phyloP scores from a whole-genome alignment of 2,888 invertebrate species.

The Metacarcinus magister region DNA sequence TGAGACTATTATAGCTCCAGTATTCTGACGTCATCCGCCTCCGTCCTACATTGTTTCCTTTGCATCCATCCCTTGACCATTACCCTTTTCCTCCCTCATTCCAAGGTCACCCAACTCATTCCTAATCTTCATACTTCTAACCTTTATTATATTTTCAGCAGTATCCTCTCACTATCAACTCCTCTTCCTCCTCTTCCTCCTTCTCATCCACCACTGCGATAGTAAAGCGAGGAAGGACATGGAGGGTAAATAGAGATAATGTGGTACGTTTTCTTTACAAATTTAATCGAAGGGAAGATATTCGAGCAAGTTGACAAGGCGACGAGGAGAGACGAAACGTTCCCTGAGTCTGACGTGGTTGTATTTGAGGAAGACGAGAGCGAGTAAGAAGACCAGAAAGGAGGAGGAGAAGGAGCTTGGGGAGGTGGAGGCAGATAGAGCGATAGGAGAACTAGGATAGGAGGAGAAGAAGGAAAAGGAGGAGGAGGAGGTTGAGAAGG shows the following conservation, averaged over 20 bases:
- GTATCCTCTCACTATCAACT: background rate
- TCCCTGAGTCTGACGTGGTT: background rate
- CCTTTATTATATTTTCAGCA: too few relatives aligned
- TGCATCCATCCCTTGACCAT: background rate
- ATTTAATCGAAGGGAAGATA: background rate
- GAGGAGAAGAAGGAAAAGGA: background rate
- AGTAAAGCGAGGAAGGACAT: background rate
- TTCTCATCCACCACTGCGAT: background rate
- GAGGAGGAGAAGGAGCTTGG: background rate
- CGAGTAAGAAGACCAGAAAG: background rate
- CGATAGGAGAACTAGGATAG: background rate
- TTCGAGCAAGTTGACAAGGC: background rate
- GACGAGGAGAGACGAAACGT: conserved; percentile 2
- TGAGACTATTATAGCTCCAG: background rate
- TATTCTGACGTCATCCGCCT: background rate
- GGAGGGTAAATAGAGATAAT: background rate
- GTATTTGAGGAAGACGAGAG: background rate
- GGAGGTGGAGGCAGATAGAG: background rate
- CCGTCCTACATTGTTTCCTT: background rate
- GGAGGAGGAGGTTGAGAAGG: too few relatives aligned
- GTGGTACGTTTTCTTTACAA: background rate
- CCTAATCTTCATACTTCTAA: too few relatives aligned
- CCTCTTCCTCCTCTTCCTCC: background rate
- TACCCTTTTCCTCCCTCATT: background rate
- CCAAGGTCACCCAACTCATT: too few relatives aligned